Percentiles rank a stretch among this genome's conserved stretches.
These are phyloP conservation scores for Sitodiplosis mosellana DNA, from an alignment of 1,140 invertebrate species.

Conservation along the genomic window DNA sequence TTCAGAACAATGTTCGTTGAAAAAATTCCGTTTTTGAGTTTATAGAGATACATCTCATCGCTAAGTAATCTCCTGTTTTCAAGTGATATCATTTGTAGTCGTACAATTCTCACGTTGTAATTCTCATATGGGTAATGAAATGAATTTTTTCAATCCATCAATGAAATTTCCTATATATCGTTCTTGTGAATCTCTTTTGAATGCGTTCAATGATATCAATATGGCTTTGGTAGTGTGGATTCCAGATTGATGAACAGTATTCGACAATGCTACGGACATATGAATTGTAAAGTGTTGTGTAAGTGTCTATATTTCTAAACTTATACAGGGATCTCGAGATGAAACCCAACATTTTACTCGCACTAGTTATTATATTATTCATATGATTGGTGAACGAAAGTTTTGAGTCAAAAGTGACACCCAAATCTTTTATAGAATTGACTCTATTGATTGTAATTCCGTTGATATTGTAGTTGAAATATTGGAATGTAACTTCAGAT, in stretches of 20 bases:
- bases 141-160: too few relatives aligned
- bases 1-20: too few relatives aligned
- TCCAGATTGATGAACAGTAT: not conserved
- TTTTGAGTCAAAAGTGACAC: not conserved
- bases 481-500: not conserved
- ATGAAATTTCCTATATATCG: not conserved
- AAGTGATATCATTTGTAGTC: too few relatives aligned
- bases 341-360: not conserved
- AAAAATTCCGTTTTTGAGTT: too few relatives aligned
- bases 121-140: too few relatives aligned
- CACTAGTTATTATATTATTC: not conserved
- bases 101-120: too few relatives aligned
- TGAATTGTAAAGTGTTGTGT: not conserved
- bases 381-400: not conserved
- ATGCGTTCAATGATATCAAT: not conserved
- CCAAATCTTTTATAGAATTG: not conserved
- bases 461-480: not conserved
- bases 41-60: too few relatives aligned
- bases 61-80: too few relatives aligned
- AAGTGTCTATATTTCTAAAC: not conserved
- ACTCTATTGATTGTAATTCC: not conserved
- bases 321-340: not conserved
- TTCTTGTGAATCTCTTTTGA: not conserved
- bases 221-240: not conserved
- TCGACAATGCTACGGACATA: not conserved